Percentiles rank a stretch among this genome's conserved stretches.
These are phyloP conservation scores for Otolemur garnettii DNA, from an alignment of 2,113 vertebrate species.

Conservation along the genomic window DNA sequence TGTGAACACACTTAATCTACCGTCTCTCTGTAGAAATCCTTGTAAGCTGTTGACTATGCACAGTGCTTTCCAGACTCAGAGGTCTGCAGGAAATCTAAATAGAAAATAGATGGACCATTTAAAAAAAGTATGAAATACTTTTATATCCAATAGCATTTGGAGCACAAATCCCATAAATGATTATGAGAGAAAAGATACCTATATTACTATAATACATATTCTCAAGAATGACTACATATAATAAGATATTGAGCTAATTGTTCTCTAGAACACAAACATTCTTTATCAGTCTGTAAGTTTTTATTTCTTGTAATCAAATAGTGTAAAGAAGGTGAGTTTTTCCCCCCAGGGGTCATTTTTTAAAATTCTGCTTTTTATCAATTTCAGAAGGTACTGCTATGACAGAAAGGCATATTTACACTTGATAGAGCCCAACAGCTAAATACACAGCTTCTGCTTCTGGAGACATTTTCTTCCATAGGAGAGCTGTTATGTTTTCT, in stretches of 20 bases:
- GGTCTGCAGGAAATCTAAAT: neutral
- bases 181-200: rapidly evolving
- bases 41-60: neutral
- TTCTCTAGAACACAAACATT: neutral
- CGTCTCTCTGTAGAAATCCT: neutral
- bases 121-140: slow-evolving; percentile 6
- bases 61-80: neutral
- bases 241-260: neutral
- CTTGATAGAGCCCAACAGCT: neutral
- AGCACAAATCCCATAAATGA: neutral
- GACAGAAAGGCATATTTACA: neutral
- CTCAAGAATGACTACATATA: neutral
- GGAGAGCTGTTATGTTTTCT: neutral
- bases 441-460: neutral
- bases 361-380: neutral
- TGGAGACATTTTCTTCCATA: slow-evolving; percentile 9
- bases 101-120: neutral
- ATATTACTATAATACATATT: neutral
- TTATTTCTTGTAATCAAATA: neutral
- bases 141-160: neutral
- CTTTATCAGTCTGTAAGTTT: neutral
- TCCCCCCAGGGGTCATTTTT: neutral
- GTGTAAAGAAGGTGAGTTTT: neutral
- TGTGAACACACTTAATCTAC: neutral
- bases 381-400: neutral